Evolutionary conservation across 2,888 invertebrate species (phyloP).

Genomic region (Prenolepis imparis): DNA sequence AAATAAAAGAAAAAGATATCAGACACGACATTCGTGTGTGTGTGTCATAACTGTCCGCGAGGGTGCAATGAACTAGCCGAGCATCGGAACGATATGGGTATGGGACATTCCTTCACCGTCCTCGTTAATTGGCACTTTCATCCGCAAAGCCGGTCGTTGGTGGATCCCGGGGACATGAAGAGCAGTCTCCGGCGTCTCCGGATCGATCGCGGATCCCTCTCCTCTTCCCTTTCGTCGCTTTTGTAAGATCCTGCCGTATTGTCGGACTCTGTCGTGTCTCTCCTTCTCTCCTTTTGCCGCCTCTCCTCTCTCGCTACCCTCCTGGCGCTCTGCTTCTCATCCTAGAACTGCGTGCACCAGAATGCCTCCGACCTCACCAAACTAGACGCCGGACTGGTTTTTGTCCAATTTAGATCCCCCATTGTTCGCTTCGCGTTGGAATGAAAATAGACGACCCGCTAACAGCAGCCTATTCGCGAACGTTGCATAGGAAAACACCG

Average conservation of each 20-base stretch:
- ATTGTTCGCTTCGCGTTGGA: conserved; percentile 77
- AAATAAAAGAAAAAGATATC: conserved; percentile 1
- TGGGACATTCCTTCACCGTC: conserved; percentile 61
- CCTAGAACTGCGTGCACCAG: conserved; percentile 45
- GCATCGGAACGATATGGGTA: conserved; percentile 51
- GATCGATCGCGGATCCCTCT: conserved; percentile 57
- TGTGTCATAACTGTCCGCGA: conserved; percentile 65
- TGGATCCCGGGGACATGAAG: conserved; percentile 1
- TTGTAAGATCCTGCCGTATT: conserved; percentile 26
- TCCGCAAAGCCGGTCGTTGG: conserved; percentile 26
- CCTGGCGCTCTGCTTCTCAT: conserved; percentile 41
- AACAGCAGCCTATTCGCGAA: conserved; percentile 46
- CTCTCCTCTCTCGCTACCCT: not conserved
- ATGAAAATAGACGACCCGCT: conserved; percentile 77
- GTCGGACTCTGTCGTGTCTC: conserved; percentile 9
- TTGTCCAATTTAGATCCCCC: conserved; percentile 81
- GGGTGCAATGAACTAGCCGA: conserved; percentile 67
- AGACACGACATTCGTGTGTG: conserved; percentile 40
- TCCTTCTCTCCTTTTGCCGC: not conserved
- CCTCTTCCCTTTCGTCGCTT: not conserved
- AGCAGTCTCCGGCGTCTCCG: not conserved
- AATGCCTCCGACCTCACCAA: conserved; percentile 77
- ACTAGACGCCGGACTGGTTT: conserved; percentile 82
- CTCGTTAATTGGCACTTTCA: conserved; percentile 71
- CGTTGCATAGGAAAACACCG: conserved; percentile 66